phyloP scores from a whole-genome alignment of 1,140 invertebrate species.

The Calephelis virginiensis region DNA sequence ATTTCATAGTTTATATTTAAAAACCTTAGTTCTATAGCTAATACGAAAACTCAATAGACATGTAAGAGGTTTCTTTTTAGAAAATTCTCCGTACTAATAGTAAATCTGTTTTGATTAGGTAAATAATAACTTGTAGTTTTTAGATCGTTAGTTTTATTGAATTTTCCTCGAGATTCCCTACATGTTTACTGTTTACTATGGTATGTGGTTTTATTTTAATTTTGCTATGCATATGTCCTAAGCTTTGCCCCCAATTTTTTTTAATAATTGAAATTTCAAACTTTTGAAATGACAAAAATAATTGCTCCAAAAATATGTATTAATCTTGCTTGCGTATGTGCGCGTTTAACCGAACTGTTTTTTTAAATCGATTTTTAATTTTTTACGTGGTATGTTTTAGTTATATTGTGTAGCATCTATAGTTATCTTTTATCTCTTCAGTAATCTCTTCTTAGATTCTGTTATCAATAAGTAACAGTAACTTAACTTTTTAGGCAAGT shows the following conservation, averaged over 20 bases:
- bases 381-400: no score
- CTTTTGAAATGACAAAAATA: background rate
- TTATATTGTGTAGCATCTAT: no score
- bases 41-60: background rate
- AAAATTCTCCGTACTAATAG: background rate
- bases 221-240: background rate
- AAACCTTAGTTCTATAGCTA: background rate
- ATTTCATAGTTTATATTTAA: conserved; percentile 13
- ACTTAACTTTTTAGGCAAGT: conserved; percentile 43
- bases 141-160: conserved; percentile 17
- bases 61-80: background rate
- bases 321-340: no score
- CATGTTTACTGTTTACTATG: conserved; percentile 31
- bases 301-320: no score
- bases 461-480: background rate
- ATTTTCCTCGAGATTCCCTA: conserved; percentile 18
- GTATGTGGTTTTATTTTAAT: conserved; percentile 28
- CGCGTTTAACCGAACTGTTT: no score
- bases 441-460: background rate
- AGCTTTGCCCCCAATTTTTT: background rate
- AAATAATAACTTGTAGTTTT: conserved; percentile 3
- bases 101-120: conserved; percentile 1
- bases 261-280: background rate
- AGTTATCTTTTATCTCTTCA: background rate
- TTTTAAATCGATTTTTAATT: no score